A percentile compares a stretch with the other conserved stretches of the same genome.
phyloP scores from a whole-genome alignment of 2,888 invertebrate genomes.

The Venustoraphidia nigricollis region DNA sequence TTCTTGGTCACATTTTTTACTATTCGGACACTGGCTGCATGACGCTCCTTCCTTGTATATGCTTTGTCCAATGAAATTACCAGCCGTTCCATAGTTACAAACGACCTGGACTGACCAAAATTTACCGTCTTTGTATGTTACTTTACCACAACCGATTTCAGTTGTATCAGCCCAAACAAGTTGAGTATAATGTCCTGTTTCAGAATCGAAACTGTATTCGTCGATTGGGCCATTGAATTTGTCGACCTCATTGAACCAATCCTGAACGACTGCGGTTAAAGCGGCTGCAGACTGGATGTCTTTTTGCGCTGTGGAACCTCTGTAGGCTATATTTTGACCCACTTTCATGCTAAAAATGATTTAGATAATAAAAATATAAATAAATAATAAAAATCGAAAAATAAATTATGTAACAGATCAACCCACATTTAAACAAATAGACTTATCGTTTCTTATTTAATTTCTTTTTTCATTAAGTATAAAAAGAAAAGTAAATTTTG shows the following conservation, averaged over 20 bases:
- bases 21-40: not conserved
- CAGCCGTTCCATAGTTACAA: conserved; percentile 34
- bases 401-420: too few species aligned
- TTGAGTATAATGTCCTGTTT: not conserved
- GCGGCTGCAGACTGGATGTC: not conserved
- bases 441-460: too few species aligned
- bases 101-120: conserved; percentile 15
- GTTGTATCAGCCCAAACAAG: not conserved
- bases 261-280: not conserved
- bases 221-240: not conserved
- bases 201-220: too few species aligned
- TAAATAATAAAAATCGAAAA: too few species aligned
- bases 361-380: too few species aligned
- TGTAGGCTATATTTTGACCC: not conserved
- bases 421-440: too few species aligned
- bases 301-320: not conserved
- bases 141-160: not conserved
- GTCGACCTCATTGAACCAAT: not conserved
- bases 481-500: too few species aligned
- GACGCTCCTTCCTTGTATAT: not conserved
- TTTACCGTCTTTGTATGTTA: too few species aligned
- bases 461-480: too few species aligned
- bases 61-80: conserved; percentile 27
- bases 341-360: not conserved
- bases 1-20: not conserved